A percentile compares a stretch with the other conserved stretches of the same genome.
Evolutionary conservation across 2,888 invertebrate genomes (phyloP).

Genomic region (Pollenia angustigena): DNA sequence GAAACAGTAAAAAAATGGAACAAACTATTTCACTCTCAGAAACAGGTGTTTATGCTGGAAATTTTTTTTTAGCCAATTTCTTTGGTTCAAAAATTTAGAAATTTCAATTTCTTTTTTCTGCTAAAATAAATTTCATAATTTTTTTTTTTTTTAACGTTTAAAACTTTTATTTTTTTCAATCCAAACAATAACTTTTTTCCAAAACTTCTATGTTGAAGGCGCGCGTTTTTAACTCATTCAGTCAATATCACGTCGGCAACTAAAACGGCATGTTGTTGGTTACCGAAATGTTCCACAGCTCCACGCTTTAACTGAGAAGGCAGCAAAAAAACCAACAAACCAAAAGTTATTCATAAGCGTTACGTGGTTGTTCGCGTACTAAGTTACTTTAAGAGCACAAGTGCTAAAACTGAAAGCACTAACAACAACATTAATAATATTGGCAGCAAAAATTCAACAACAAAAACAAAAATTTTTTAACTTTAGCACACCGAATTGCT

Average conservation of each 20-base stretch:
- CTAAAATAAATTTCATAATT: constrained; percentile 1
- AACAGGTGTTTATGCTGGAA: constrained; percentile 9
- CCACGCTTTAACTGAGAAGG: constrained; percentile 64
- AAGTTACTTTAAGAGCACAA: constrained; percentile 61
- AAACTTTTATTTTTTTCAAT: constrained; percentile 12
- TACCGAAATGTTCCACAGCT: constrained; percentile 67
- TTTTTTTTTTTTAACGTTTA: constrained; percentile 3
- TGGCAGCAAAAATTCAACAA: background rate
- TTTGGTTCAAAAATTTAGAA: background rate
- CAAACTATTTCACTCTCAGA: background rate
- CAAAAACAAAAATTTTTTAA: constrained; percentile 27
- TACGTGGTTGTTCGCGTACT: constrained; percentile 50
- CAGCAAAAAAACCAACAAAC: constrained; percentile 49
- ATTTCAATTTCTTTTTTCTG: background rate
- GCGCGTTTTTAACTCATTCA: constrained; percentile 80
- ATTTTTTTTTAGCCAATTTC: background rate
- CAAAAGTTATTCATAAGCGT: constrained; percentile 49
- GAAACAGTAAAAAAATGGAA: background rate
- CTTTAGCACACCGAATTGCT: constrained; percentile 62
- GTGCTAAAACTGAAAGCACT: constrained; percentile 38
- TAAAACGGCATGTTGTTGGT: constrained; percentile 77
- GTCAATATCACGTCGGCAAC: constrained; percentile 84
- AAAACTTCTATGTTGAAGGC: constrained; percentile 58
- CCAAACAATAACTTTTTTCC: constrained; percentile 10
- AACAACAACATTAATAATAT: constrained; percentile 21